These are phyloP conservation scores for Lasiurus cinereus DNA, from an alignment of 2,113 vertebrate species.

Conservation along the genomic window DNA sequence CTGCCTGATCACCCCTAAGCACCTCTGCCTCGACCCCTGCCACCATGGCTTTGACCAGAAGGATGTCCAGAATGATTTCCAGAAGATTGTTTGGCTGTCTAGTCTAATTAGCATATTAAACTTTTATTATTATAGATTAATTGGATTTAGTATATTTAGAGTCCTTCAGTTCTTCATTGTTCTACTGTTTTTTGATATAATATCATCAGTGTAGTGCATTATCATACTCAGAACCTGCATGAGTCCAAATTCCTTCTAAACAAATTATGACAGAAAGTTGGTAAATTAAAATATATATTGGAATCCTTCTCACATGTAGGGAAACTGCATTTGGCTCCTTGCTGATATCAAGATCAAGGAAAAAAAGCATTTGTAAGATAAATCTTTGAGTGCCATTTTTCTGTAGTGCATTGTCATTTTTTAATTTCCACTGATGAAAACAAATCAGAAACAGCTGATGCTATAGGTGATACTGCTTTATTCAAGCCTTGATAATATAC, in stretches of 20 bases:
- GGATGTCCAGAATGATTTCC: too few relatives aligned
- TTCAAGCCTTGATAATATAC: not conserved
- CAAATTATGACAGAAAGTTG: not conserved
- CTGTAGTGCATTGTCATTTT: not conserved
- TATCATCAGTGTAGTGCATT: not conserved
- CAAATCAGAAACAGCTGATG: not conserved
- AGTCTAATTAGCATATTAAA: too few relatives aligned
- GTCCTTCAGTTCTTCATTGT: not conserved
- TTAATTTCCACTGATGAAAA: too few relatives aligned
- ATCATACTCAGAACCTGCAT: not conserved
- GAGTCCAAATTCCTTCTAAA: not conserved
- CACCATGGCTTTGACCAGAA: too few relatives aligned
- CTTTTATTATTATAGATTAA: not conserved
- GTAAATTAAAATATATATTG: not conserved
- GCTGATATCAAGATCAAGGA: not conserved
- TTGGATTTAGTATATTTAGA: not conserved
- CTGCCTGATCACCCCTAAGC: too few relatives aligned
- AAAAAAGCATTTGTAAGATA: not conserved
- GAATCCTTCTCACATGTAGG: not conserved
- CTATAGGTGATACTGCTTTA: not conserved
- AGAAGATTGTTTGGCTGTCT: too few relatives aligned
- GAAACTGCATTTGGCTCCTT: not conserved
- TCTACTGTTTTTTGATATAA: not conserved
- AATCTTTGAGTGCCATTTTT: not conserved
- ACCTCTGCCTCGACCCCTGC: too few relatives aligned